These are phyloP conservation scores for Pseudolaguvia tuberculata DNA, from an alignment of 2,113 vertebrate genomes.

Conservation along the genomic window DNA sequence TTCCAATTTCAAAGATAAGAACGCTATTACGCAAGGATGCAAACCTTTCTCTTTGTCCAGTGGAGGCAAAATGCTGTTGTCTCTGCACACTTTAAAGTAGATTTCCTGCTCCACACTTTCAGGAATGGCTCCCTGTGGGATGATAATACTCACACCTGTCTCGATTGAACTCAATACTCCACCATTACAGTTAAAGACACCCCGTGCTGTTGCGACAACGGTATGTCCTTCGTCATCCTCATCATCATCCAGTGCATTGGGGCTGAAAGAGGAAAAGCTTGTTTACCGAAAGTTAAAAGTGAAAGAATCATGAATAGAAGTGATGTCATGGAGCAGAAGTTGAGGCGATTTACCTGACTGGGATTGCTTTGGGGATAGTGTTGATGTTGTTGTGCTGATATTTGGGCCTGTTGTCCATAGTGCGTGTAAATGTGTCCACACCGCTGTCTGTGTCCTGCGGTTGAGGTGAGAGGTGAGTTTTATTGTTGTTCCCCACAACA, in stretches of 20 bases:
- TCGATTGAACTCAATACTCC: conserved; percentile 96
- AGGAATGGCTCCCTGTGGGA: conserved; percentile 95
- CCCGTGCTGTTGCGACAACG: conserved; percentile 92
- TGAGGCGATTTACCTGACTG: conserved; percentile 77
- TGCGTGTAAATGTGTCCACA: conserved; percentile 84
- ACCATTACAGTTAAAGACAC: conserved; percentile 93
- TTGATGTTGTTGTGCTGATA: conserved; percentile 92
- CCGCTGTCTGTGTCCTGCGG: conserved; percentile 83
- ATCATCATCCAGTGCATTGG: conserved; percentile 89
- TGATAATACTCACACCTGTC: conserved; percentile 97
- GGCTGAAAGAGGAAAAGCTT: conserved; percentile 64
- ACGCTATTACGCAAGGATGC: conserved; percentile 11
- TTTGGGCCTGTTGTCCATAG: conserved; percentile 82
- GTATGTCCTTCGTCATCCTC: conserved; percentile 96
- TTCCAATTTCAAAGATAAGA: background rate
- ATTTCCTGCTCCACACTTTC: conserved; percentile 97
- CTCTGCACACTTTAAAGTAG: conserved; percentile 98
- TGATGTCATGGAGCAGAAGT: background rate
- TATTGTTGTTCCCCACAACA: conserved; percentile 57
- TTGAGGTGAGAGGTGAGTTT: conserved; percentile 78
- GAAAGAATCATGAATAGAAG: background rate
- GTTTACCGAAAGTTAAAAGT: conserved; percentile 25
- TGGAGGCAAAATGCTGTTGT: conserved; percentile 97
- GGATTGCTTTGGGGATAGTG: conserved; percentile 87
- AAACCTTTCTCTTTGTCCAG: conserved; percentile 98